Base-by-base conservation (phyloP, 23 tunicate genomes). In the Styela clava region DNA sequence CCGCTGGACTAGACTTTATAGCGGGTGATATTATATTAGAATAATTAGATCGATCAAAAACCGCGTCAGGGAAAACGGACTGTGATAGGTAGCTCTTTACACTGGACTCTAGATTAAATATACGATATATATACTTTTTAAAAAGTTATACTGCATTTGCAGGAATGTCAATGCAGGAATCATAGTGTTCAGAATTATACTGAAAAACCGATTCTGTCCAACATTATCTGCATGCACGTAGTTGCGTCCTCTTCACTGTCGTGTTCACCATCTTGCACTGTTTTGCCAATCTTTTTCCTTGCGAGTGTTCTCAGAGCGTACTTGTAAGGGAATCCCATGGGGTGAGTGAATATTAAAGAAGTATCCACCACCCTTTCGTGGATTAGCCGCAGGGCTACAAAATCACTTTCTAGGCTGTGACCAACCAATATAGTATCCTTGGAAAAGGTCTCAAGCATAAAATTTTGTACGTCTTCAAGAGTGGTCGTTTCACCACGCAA, bases 301-400 rank as follows among this genome's bases (percentile, higher is more conserved):
- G 83, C 74, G 22, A 92, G 44, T 34, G 78, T 92, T 51, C 87
- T 63, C 73, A 92, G 69, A 5, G 88, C 85, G 32, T 91, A 91
- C 79, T 92, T 92, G 64, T 70, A 92, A 3, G 97, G 97, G 3
- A 82, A 89, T 24, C 97, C 97, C 22, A 69, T 69, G 44, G 83
- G 69, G 34, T 92, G 92, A n/a, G 97, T 92, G 61, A 86, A 92
- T 24, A 87, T 83, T 2, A 83, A 56, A 26, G 91, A 70, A 3
- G 97, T 92, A 52, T 92, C 97, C 34, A 92, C 81, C 1, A 87
- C 87, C 24, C 82, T 84, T 33, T 68, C 73, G 74, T 92, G 97
- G 22, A 86, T 78, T 1, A 92, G 28, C 86, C 84, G 86, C 16
- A 85, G 70, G 36, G 52, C 31, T 0, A 73, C 52, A 0, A 73